Evolutionary conservation across 2,888 invertebrate genomes (phyloP).

Genomic region (Amiota communis): DNA sequence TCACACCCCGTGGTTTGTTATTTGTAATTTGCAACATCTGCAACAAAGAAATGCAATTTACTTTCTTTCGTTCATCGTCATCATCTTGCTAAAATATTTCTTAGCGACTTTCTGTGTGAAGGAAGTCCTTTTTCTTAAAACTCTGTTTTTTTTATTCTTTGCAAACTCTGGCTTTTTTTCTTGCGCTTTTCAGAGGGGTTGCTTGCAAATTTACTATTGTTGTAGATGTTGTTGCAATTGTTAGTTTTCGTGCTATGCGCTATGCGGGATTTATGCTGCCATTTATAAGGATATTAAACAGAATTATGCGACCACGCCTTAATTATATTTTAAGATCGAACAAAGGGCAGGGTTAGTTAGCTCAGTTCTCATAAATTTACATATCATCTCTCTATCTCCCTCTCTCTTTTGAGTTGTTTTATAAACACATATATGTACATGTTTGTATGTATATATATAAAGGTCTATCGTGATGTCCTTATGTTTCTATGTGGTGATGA

Average conservation of each 20-base stretch:
- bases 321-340: constrained; percentile 21
- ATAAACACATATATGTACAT: too few species aligned
- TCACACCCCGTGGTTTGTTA: neutral
- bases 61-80: constrained; percentile 25
- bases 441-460: too few species aligned
- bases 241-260: neutral
- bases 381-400: too few species aligned
- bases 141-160: constrained; percentile 43
- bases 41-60: constrained; percentile 58
- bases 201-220: neutral
- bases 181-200: neutral
- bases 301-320: constrained; percentile 38
- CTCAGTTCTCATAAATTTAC: neutral
- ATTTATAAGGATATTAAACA: constrained; percentile 26
- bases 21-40: constrained; percentile 58
- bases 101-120: constrained; percentile 26
- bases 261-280: constrained; percentile 23
- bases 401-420: too few species aligned
- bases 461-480: neutral
- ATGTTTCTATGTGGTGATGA: neutral
- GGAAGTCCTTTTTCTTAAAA: constrained; percentile 36
- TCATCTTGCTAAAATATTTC: neutral
- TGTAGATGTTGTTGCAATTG: constrained; percentile 21
- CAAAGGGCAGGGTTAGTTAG: neutral
- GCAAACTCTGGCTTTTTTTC: neutral